Evolutionary conservation across 1,140 invertebrate species (phyloP).

Genomic region (Drosophila nannoptera): DNA sequence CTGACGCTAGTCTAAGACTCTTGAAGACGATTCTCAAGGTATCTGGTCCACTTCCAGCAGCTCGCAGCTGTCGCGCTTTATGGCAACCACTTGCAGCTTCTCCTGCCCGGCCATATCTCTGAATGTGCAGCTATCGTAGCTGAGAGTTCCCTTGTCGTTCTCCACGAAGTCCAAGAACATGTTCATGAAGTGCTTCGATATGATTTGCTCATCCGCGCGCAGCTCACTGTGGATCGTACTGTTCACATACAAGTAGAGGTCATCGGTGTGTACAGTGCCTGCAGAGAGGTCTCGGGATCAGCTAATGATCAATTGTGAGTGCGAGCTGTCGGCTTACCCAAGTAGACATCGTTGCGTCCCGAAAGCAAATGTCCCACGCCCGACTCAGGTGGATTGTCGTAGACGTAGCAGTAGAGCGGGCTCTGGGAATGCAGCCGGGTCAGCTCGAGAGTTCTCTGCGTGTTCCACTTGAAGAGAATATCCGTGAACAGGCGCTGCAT

Average conservation of each 20-base stretch:
- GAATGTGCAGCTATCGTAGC: conserved; percentile 16
- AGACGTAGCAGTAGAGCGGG: conserved; percentile 45
- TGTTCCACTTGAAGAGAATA: conserved; percentile 37
- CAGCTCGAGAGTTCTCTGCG: conserved; percentile 26
- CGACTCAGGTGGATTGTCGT: conserved; percentile 47
- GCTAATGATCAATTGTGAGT: too few relatives aligned
- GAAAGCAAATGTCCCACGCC: conserved; percentile 25
- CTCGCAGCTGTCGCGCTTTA: conserved; percentile 34
- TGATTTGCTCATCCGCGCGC: conserved; percentile 33
- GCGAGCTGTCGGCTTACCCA: conserved; percentile 14
- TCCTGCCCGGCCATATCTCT: conserved; percentile 19
- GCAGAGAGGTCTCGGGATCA: background rate
- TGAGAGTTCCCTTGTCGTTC: conserved; percentile 4
- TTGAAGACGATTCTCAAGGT: background rate
- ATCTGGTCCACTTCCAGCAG: background rate
- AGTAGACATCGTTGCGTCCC: conserved; percentile 24
- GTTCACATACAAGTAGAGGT: conserved; percentile 37
- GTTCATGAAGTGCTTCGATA: conserved; percentile 35
- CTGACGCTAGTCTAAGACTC: too few relatives aligned
- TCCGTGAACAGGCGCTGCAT: conserved; percentile 53
- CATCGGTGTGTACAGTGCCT: conserved; percentile 58
- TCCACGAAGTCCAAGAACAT: conserved; percentile 42
- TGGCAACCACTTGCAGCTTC: conserved; percentile 30
- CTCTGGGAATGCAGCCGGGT: conserved; percentile 15
- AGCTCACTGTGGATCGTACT: background rate